A percentile compares a stretch with the other conserved stretches of the same genome.
These are phyloP conservation scores for Orthosia gracilis DNA, from an alignment of 2,888 invertebrate species.

Conservation along the genomic window DNA sequence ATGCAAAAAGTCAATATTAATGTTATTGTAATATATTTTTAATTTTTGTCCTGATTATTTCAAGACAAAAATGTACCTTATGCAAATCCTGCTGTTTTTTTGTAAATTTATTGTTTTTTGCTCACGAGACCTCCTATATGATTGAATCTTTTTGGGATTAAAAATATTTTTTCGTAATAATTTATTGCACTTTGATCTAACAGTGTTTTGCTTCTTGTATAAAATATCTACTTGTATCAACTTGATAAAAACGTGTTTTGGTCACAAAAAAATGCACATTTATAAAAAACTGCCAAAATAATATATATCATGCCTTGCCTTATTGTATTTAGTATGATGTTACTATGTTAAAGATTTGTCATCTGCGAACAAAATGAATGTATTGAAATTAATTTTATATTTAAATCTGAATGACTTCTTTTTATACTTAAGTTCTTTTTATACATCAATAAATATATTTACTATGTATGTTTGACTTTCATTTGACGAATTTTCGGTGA, in stretches of 20 bases:
- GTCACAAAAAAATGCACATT: slow-evolving; percentile 31
- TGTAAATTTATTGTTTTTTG: not conserved
- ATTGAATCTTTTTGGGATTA: not conserved
- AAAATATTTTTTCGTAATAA: not conserved
- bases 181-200: slow-evolving; percentile 7
- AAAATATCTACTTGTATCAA: not conserved
- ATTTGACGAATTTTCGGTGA: slow-evolving; percentile 5
- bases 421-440: slow-evolving; percentile 46
- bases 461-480: slow-evolving; percentile 31
- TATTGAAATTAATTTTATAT: slow-evolving; percentile 36
- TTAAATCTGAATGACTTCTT: slow-evolving; percentile 39
- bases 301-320: slow-evolving; percentile 17
- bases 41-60: slow-evolving; percentile 7
- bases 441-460: slow-evolving; percentile 57
- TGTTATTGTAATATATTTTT: slow-evolving; percentile 4
- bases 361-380: slow-evolving; percentile 53
- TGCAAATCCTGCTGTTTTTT: not conserved
- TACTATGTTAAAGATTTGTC: slow-evolving; percentile 7
- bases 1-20: slow-evolving; percentile 8
- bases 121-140: not conserved
- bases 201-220: slow-evolving; percentile 3
- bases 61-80: not conserved
- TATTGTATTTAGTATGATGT: slow-evolving; percentile 20
- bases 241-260: not conserved
- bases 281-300: slow-evolving; percentile 23